Conservation (phyloP, 2,113 vertebrate genomes). For the Pluvianellus socialis region DNA sequence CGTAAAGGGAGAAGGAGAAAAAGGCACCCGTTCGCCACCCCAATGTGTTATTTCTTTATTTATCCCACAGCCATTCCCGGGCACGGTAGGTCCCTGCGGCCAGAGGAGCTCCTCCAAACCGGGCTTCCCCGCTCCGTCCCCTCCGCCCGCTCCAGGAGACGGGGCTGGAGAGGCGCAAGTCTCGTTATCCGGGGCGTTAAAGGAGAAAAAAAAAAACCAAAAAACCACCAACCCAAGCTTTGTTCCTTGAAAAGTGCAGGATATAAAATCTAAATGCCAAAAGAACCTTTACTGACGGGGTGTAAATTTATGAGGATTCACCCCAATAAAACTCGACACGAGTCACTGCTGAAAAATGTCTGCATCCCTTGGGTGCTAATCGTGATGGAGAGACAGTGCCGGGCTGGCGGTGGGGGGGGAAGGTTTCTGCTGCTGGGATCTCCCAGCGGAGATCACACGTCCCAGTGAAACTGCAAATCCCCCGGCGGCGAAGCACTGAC, state of each 20-base stretch:
- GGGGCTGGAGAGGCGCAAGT: too few species aligned
- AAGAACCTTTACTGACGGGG: background rate
- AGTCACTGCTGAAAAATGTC: background rate
- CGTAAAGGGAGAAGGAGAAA: background rate
- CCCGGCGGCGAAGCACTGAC: background rate
- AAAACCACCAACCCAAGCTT: background rate
- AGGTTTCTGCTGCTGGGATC: background rate
- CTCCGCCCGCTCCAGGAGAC: fast-evolving
- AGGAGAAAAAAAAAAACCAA: background rate
- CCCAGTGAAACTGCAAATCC: background rate
- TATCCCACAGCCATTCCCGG: fast-evolving
- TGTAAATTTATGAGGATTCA: background rate
- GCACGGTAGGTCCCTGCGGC: fast-evolving
- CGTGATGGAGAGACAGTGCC: fast-evolving
- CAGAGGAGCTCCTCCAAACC: fast-evolving
- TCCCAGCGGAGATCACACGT: background rate
- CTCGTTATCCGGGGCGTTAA: background rate
- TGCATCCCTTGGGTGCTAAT: background rate
- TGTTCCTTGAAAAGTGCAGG: background rate
- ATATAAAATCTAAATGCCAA: background rate
- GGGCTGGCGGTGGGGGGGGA: background rate
- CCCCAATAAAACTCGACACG: background rate
- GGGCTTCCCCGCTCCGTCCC: background rate
- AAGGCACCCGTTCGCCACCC: fast-evolving
- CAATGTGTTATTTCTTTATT: fast-evolving